Percentiles rank a stretch among this genome's conserved stretches.
Conservation (phyloP, 2,797 vertebrate species). For the Tamandua tetradactyla region DNA sequence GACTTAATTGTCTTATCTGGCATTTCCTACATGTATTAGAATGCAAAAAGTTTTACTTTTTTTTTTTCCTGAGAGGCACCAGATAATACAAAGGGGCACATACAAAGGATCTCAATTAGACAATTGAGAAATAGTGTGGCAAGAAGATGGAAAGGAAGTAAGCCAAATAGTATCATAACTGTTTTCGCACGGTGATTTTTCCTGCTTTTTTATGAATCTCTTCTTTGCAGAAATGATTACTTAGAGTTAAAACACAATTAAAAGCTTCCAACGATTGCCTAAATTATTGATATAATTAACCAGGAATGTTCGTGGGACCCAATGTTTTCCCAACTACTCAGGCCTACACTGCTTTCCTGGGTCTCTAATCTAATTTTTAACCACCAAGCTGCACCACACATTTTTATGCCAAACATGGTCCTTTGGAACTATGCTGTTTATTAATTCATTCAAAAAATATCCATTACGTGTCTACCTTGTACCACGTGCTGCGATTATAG, state of each 20-base stretch:
- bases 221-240: background rate
- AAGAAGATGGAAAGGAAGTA: background rate
- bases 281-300: background rate
- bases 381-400: accelerated
- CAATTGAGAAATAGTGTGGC: background rate
- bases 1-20: background rate
- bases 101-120: background rate
- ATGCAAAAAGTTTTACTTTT: background rate
- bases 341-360: background rate
- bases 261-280: background rate
- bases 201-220: background rate
- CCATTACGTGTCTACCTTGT: background rate
- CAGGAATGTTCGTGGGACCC: background rate
- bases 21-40: background rate
- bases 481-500: background rate
- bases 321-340: background rate
- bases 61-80: background rate
- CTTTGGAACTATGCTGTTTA: background rate
- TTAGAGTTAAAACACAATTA: background rate
- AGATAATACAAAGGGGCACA: background rate
- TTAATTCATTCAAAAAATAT: background rate
- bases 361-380: background rate
- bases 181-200: background rate
- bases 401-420: background rate
- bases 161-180: background rate